phyloP scores from a whole-genome alignment of 2,797 vertebrate genomes.

The Sternarchorhynchus goeldii region DNA sequence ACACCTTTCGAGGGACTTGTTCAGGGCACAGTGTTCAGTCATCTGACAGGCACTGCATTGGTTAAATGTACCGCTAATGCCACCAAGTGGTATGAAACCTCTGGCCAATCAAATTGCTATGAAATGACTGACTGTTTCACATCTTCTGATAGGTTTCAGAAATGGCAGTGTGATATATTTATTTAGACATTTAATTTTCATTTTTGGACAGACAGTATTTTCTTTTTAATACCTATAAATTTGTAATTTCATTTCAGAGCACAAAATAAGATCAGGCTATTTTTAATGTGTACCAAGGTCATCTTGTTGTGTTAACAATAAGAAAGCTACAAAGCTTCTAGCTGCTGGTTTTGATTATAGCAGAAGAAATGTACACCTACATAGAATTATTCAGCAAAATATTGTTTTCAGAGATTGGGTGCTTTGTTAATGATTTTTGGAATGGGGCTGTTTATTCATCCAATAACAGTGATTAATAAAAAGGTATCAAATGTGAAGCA shows the following conservation, averaged over 20 bases:
- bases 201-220: neutral
- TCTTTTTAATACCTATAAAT: too few species aligned
- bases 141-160: neutral
- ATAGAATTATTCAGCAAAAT: neutral
- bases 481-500: neutral
- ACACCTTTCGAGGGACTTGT: slow-evolving; percentile 12
- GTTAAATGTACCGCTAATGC: slow-evolving; percentile 71
- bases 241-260: too few species aligned
- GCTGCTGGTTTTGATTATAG: neutral
- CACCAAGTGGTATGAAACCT: slow-evolving; percentile 70
- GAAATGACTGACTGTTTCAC: neutral
- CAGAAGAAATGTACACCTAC: neutral
- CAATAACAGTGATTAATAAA: too few species aligned
- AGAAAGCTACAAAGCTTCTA: neutral
- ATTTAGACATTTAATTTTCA: neutral
- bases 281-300: too few species aligned
- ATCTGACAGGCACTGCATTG: slow-evolving; percentile 10
- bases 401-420: neutral
- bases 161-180: neutral
- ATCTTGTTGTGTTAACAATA: neutral
- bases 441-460: neutral
- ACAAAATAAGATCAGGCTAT: too few species aligned
- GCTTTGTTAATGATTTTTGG: neutral
- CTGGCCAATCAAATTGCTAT: neutral
- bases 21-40: neutral